Conservation (phyloP, 2,113 vertebrate genomes). For the Leiothrix lutea region DNA sequence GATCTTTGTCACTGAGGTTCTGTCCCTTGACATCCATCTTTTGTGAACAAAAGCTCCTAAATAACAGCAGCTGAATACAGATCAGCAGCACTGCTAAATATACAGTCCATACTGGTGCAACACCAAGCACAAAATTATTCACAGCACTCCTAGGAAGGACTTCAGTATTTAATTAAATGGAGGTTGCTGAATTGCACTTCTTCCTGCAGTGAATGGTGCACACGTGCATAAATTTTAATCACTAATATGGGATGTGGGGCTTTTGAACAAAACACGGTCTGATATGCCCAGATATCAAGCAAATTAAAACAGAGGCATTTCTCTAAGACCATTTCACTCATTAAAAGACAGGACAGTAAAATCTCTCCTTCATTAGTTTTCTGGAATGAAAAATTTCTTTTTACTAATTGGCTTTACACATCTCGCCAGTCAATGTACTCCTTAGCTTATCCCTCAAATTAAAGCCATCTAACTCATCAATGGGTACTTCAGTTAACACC, state of each 20-base stretch:
- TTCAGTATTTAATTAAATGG: neutral
- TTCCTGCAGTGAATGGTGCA: neutral
- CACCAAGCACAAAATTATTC: neutral
- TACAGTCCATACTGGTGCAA: neutral
- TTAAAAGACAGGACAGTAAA: neutral
- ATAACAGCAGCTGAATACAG: neutral
- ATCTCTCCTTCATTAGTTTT: neutral
- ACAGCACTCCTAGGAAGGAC: neutral
- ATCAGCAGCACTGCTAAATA: neutral
- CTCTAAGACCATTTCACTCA: neutral
- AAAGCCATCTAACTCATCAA: neutral
- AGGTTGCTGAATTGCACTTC: neutral
- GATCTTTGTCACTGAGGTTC: slow-evolving; percentile 17
- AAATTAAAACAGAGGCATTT: neutral
- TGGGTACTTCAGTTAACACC: neutral
- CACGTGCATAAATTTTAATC: neutral
- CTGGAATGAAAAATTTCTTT: neutral
- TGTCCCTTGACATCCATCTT: neutral
- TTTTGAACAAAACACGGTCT: neutral
- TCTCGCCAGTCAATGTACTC: neutral
- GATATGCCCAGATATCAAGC: neutral
- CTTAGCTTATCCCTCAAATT: neutral
- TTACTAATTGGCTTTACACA: neutral
- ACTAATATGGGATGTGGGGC: neutral
- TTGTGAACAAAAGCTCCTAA: neutral